phyloP scores from a whole-genome alignment of 2,797 vertebrate species.

The Acestrorhynchus altus region DNA sequence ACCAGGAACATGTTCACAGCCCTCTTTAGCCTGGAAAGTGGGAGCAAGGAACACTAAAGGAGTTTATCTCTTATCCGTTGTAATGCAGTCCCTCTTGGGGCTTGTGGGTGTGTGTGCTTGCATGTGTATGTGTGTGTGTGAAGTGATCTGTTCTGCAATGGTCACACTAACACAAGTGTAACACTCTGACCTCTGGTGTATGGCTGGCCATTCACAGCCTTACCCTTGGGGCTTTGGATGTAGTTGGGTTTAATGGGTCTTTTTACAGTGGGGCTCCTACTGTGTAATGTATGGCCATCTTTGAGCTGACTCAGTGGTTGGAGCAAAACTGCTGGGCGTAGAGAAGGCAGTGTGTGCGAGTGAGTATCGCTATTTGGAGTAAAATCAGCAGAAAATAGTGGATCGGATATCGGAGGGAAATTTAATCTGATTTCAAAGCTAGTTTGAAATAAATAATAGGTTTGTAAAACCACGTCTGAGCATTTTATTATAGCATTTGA shows the following conservation, averaged over 20 bases:
- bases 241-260: conserved; percentile 16
- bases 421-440: too few relatives aligned
- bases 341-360: too few relatives aligned
- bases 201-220: neutral
- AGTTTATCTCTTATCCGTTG: neutral
- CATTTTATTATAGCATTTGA: too few relatives aligned
- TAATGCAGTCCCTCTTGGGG: neutral
- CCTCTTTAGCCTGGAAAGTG: neutral
- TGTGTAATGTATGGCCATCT: neutral
- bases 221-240: neutral
- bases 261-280: neutral
- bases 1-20: neutral
- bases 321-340: neutral
- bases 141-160: neutral
- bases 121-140: neutral
- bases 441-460: too few relatives aligned
- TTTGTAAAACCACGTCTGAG: too few relatives aligned
- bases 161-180: neutral
- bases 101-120: neutral
- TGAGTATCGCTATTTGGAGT: too few relatives aligned
- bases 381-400: too few relatives aligned
- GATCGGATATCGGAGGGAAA: too few relatives aligned
- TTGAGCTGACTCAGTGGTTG: neutral
- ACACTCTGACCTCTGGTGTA: neutral
- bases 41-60: neutral